A percentile compares a stretch with the other conserved stretches of the same genome.
These are phyloP conservation scores for Eutrigla gurnardus DNA, from an alignment of 2,797 vertebrate genomes.

Conservation along the genomic window DNA sequence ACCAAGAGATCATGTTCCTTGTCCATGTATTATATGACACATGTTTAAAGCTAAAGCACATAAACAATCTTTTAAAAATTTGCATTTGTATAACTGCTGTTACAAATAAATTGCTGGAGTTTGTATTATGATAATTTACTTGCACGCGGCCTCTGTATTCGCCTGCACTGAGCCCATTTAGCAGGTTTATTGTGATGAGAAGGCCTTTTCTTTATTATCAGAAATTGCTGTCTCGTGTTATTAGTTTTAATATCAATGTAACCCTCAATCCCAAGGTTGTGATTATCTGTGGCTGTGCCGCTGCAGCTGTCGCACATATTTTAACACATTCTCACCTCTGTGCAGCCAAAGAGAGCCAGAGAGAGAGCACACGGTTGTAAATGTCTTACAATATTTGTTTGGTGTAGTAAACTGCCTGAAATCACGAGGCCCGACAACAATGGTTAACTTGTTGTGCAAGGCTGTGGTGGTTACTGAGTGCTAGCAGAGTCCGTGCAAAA, in stretches of 20 bases:
- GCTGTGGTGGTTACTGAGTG: constrained; percentile 56
- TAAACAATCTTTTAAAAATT: constrained; percentile 28
- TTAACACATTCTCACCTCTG: neutral
- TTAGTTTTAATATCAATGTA: neutral
- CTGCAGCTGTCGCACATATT: constrained; percentile 13
- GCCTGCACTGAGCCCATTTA: neutral
- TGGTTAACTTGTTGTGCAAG: constrained; percentile 63
- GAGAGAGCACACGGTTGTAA: constrained; percentile 37
- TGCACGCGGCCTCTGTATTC: neutral
- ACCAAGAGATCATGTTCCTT: constrained; percentile 28
- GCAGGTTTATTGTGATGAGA: neutral
- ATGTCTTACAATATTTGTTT: constrained; percentile 34
- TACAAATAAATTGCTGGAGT: constrained; percentile 45
- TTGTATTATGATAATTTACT: constrained; percentile 14
- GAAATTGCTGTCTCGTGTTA: neutral
- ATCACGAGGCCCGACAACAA: constrained; percentile 52
- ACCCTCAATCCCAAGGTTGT: neutral
- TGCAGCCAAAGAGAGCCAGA: neutral
- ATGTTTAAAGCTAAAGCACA: constrained; percentile 9
- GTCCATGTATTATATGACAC: constrained; percentile 24
- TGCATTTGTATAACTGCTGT: constrained; percentile 34
- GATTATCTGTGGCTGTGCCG: neutral
- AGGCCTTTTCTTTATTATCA: neutral
- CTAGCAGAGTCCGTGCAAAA: constrained; percentile 25
- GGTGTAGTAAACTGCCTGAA: constrained; percentile 41